Evolutionary conservation across 2,888 invertebrate species (phyloP).

Genomic region (Hypercompe scribonia): DNA sequence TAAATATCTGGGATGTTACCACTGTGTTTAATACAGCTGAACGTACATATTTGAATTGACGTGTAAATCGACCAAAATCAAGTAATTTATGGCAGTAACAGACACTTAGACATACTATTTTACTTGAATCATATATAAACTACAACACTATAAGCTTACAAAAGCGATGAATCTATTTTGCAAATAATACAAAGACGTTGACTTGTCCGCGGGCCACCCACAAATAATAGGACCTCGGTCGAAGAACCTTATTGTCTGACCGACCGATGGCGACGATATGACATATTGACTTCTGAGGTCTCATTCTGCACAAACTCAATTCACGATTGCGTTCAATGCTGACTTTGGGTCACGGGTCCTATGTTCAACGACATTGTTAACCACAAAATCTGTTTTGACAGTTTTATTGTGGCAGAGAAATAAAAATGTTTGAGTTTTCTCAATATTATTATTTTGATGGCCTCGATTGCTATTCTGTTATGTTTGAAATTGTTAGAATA

Average conservation of each 20-base stretch:
- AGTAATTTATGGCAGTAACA: slow-evolving; percentile 10
- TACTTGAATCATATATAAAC: slow-evolving; percentile 27
- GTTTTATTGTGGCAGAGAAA: slow-evolving; percentile 24
- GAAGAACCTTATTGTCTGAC: slow-evolving; percentile 66
- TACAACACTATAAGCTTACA: slow-evolving; percentile 62
- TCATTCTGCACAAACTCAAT: slow-evolving; percentile 60
- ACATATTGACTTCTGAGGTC: slow-evolving; percentile 67
- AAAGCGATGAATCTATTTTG: slow-evolving; percentile 74
- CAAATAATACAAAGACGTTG: slow-evolving; percentile 62
- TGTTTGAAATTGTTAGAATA: not conserved
- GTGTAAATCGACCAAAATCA: slow-evolving; percentile 2
- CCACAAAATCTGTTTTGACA: slow-evolving; percentile 40
- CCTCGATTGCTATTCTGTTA: not conserved
- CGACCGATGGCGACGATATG: slow-evolving; percentile 60
- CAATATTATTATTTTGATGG: slow-evolving; percentile 9
- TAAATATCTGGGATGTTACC: not conserved
- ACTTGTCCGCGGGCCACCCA: slow-evolving; percentile 74
- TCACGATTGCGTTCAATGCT: slow-evolving; percentile 53
- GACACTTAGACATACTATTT: slow-evolving; percentile 29
- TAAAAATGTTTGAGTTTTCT: slow-evolving; percentile 21
- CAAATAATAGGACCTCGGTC: slow-evolving; percentile 66
- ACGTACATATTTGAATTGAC: not conserved
- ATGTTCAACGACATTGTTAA: slow-evolving; percentile 41
- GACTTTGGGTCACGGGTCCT: slow-evolving; percentile 31
- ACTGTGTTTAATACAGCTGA: not conserved